phyloP scores from a whole-genome alignment of 2,113 vertebrate genomes.

The Triplophysa tibetana region DNA sequence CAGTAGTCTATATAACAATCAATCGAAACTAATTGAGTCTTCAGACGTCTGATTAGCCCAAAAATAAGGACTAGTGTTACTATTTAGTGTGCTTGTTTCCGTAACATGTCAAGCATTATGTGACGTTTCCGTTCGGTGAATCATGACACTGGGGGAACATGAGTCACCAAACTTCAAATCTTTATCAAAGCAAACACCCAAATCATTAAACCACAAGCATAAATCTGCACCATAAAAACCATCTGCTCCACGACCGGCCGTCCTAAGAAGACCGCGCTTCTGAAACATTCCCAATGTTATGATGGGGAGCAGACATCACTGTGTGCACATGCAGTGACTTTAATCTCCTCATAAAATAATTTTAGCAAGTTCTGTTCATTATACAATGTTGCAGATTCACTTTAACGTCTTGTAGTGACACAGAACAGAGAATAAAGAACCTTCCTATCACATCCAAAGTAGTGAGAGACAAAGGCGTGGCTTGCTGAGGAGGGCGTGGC shows the following conservation, averaged over 20 bases:
- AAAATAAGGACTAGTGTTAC: not conserved
- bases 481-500: not conserved
- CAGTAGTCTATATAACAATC: no score
- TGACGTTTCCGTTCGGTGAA: constrained; percentile 13
- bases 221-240: constrained; percentile 16
- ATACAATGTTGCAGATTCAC: no score
- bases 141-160: not conserved
- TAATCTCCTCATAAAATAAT: no score
- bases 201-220: constrained; percentile 19
- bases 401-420: no score
- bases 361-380: no score
- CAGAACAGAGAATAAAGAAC: not conserved
- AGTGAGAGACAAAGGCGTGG: not conserved
- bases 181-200: constrained; percentile 16
- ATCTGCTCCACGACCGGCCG: not conserved
- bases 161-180: constrained; percentile 21
- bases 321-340: not conserved
- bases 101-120: not conserved
- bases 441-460: not conserved
- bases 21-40: not conserved
- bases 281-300: not conserved
- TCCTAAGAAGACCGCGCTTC: not conserved
- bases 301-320: not conserved
- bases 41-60: not conserved
- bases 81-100: not conserved